Evolutionary conservation across 2,113 vertebrate genomes (phyloP).

Genomic region (Sitta europaea): DNA sequence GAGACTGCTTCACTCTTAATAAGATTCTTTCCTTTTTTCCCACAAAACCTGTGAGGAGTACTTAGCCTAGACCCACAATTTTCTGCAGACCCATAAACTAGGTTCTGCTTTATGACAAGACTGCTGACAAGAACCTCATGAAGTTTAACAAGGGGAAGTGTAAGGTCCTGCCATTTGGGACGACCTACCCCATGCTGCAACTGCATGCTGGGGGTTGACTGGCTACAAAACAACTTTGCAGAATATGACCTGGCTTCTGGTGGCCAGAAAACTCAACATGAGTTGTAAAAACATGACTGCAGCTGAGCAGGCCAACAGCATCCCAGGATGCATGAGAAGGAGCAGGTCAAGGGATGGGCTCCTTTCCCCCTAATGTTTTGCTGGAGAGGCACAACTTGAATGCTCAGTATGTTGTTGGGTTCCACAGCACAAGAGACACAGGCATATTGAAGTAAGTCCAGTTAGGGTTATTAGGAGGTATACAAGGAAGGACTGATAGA

Average conservation of each 20-base stretch:
- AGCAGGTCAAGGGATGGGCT: accelerated
- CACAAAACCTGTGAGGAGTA: neutral
- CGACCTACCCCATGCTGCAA: neutral
- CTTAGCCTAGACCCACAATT: neutral
- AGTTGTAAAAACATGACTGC: neutral
- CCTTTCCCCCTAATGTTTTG: accelerated
- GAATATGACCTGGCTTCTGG: neutral
- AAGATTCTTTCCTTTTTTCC: neutral
- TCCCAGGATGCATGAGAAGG: neutral
- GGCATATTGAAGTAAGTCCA: neutral
- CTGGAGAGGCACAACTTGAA: neutral
- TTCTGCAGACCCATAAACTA: neutral
- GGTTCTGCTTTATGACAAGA: neutral
- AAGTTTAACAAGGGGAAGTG: neutral
- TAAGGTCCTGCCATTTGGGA: neutral
- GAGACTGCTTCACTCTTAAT: neutral
- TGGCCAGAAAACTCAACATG: neutral
- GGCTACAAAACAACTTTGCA: neutral
- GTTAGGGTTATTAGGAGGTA: neutral
- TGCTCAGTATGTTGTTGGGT: neutral
- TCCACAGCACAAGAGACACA: neutral
- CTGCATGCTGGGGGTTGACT: accelerated
- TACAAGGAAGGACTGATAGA: neutral
- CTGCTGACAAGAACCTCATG: neutral
- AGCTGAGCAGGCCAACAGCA: neutral